These are phyloP conservation scores for Fragum whitleyi DNA, from an alignment of 2,888 invertebrate species.

Conservation along the genomic window DNA sequence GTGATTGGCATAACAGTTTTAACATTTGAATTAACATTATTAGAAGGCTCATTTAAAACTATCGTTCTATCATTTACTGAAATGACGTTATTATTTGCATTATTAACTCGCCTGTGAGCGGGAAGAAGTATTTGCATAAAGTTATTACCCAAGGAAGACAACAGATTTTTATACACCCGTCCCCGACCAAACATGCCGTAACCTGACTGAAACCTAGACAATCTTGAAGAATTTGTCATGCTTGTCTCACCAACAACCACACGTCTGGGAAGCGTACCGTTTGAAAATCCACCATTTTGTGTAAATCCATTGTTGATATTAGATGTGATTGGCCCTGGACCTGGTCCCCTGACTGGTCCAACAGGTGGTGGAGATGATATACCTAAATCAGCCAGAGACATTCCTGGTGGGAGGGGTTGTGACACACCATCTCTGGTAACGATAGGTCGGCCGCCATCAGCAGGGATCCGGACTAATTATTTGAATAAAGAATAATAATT, in stretches of 20 bases:
- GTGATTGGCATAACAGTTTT: too few relatives aligned
- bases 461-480: slow-evolving; percentile 49
- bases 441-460: slow-evolving; percentile 36
- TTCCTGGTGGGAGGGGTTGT: slow-evolving; percentile 42
- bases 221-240: neutral
- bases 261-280: neutral
- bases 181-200: slow-evolving; percentile 15
- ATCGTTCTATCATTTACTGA: too few relatives aligned
- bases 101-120: too few relatives aligned
- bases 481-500: neutral
- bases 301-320: neutral
- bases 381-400: slow-evolving; percentile 52
- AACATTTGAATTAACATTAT: too few relatives aligned
- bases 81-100: too few relatives aligned
- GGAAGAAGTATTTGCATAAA: neutral
- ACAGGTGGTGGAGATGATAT: slow-evolving; percentile 17
- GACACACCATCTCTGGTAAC: slow-evolving; percentile 49
- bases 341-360: neutral
- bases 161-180: neutral
- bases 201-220: neutral
- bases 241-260: neutral
- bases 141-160: neutral
- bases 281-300: neutral
- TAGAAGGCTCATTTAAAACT: too few relatives aligned
- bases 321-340: neutral